Conservation (phyloP, 2,113 vertebrate species). For the Colinus virginianus region DNA sequence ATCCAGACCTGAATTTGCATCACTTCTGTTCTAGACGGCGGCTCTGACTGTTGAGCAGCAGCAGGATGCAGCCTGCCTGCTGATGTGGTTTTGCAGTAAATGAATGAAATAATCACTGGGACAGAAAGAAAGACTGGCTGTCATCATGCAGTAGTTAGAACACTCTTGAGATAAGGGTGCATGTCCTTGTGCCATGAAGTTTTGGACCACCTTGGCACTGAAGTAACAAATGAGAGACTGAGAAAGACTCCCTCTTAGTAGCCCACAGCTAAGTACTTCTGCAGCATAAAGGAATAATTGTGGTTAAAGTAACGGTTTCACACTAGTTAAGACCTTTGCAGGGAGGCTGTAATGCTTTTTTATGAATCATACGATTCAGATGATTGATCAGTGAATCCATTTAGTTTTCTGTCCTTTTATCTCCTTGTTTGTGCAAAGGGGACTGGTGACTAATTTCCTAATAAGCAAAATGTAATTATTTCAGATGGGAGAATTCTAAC, state of each 20-base stretch:
- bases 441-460: background rate
- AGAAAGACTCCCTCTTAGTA: background rate
- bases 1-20: background rate
- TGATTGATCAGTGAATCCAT: background rate
- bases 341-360: background rate
- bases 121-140: background rate
- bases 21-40: background rate
- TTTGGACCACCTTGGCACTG: background rate
- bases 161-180: background rate
- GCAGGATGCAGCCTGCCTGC: background rate
- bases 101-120: background rate
- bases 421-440: background rate
- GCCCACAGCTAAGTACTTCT: background rate
- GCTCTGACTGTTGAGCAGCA: background rate
- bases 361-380: background rate
- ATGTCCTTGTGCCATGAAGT: background rate
- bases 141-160: background rate
- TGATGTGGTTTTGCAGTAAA: background rate
- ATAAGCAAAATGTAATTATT: background rate
- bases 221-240: background rate
- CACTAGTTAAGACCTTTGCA: background rate
- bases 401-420: background rate
- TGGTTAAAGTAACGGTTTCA: background rate
- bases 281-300: background rate
- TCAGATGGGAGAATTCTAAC: background rate